Evolutionary conservation across 2,797 vertebrate genomes (phyloP), one percentile per base, ranked within the genome.

Genomic region (Champsocephalus esox): DNA sequence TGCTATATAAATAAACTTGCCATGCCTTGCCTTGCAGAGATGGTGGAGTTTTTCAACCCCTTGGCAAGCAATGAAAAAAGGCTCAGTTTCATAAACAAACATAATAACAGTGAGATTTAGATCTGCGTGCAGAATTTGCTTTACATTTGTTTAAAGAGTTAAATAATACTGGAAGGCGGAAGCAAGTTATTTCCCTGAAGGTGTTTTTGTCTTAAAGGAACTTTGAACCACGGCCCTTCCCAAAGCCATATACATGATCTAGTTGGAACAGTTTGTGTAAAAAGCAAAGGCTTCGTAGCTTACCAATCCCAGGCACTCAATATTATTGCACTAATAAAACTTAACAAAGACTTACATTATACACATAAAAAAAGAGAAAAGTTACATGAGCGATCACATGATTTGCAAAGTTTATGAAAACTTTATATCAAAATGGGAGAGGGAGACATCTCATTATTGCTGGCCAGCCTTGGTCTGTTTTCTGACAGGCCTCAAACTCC

Each of bases 331-430:
- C 74, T 80, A 76, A 87, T 84, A 82, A 87, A 82, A 12, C 59
- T 55, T 48, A 69, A 62, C 34, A 66, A 77, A 82, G 78, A 79
- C 77, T 32, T 55, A 50, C 45, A 76, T 78, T 79, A 50, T 60
- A 74, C 2, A 66, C 46, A 66, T 45, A 13, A 46, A 52, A 67
- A 70, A 70, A 55, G 69, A 68, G 34, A 38, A 38, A 73, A 58
- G 79, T 80, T 82, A 52, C 4, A 51, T 54, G 65, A 85, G 38
- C 7, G 10, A 75, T 84, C 14, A 32, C 68, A 75, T 66, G 69
- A 86, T 87, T 90, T 90, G 85, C 87, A 92, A 77, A 81, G 74
- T 89, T 87, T 87, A 87, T 86, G 85, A 90, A 90, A 91, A 85
- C 80, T 73, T 84, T 61, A 75, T 78, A 77, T 87, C 80, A 87